Conservation (phyloP, 1,140 invertebrate genomes). For the Tetramorium parvispinum region DNA sequence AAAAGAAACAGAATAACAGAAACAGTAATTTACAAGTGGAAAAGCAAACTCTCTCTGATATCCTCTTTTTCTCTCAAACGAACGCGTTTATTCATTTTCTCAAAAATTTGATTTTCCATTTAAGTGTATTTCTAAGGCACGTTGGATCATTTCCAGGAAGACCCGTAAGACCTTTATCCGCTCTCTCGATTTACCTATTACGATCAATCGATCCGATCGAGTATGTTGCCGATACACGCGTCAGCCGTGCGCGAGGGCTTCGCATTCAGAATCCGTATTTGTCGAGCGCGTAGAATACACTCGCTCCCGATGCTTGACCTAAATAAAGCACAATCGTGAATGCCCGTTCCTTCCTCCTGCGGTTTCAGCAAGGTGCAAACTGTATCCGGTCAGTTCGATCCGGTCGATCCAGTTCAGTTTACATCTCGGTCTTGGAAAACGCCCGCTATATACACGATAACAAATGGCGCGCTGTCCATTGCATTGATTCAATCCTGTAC, state of each 20-base stretch:
- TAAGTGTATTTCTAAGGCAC: neutral
- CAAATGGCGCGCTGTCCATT: constrained; percentile 18
- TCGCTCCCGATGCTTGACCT: constrained; percentile 74
- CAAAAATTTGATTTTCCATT: constrained; percentile 8
- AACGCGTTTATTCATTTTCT: neutral
- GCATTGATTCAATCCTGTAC: constrained; percentile 25
- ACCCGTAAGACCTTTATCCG: neutral
- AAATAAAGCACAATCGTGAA: constrained; percentile 74
- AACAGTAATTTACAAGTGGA: neutral
- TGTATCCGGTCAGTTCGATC: constrained; percentile 17
- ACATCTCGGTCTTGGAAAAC: constrained; percentile 32
- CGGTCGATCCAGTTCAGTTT: constrained; percentile 43
- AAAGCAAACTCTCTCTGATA: neutral
- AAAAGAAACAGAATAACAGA: neutral
- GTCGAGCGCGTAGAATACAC: constrained; percentile 70
- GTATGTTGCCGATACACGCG: constrained; percentile 10
- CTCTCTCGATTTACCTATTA: constrained; percentile 31
- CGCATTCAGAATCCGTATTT: constrained; percentile 67
- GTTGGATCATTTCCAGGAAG: neutral
- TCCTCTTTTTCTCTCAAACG: neutral
- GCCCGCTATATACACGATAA: neutral
- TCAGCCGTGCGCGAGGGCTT: neutral
- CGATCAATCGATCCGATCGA: constrained; percentile 53
- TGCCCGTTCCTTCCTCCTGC: constrained; percentile 21
- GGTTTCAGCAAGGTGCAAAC: constrained; percentile 48